A percentile compares a stretch with the other conserved stretches of the same genome.
These are phyloP conservation scores for Mesoligia furuncula DNA, from an alignment of 2,888 invertebrate species.

Conservation along the genomic window DNA sequence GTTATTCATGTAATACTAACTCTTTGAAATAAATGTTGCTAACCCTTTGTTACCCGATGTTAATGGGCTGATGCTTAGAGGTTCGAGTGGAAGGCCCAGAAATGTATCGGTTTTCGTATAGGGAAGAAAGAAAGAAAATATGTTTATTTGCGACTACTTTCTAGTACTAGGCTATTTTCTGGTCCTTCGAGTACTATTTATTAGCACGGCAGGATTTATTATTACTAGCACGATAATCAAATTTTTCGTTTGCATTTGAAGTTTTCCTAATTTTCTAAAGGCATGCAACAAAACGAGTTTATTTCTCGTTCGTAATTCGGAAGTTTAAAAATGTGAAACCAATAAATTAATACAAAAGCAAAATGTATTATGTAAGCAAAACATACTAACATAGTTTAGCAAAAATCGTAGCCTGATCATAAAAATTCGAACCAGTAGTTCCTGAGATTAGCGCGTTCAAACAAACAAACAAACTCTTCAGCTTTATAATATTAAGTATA, in stretches of 20 bases:
- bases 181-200: background rate
- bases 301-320: background rate
- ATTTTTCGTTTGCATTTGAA: too few relatives aligned
- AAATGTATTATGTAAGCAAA: constrained; percentile 1
- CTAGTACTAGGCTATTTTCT: too few relatives aligned
- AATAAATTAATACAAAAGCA: background rate
- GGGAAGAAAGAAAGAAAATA: too few relatives aligned
- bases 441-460: too few relatives aligned
- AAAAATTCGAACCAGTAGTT: too few relatives aligned
- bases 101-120: background rate
- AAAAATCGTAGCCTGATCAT: background rate
- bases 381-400: background rate
- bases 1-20: constrained; percentile 56
- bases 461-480: too few relatives aligned
- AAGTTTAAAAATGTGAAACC: background rate
- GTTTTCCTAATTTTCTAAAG: background rate
- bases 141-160: too few relatives aligned
- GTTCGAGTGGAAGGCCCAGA: background rate
- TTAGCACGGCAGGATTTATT: too few relatives aligned
- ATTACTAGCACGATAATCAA: too few relatives aligned
- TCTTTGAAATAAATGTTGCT: constrained; percentile 15
- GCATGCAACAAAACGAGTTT: background rate
- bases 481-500: too few relatives aligned
- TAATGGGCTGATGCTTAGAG: constrained; percentile 1
- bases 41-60: constrained; percentile 51